phyloP scores from a whole-genome alignment of 2,797 vertebrate genomes.

The Syncerus caffer region DNA sequence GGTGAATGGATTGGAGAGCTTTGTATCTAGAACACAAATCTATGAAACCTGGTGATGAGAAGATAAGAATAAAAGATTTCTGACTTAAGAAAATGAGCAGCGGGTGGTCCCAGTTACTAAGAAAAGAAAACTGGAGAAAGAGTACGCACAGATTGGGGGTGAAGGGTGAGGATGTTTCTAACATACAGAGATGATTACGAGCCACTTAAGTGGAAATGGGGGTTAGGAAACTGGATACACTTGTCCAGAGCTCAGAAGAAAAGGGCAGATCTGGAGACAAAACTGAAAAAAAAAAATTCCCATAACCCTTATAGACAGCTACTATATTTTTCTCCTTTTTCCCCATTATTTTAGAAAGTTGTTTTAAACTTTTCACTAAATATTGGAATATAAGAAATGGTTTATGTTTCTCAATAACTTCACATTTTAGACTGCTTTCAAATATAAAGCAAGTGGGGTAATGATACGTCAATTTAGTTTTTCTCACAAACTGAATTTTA shows the following conservation, averaged over 20 bases:
- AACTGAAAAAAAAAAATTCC: not conserved
- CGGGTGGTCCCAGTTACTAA: not conserved
- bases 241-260: not conserved
- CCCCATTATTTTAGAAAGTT: not conserved
- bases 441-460: not conserved
- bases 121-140: not conserved
- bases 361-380: not conserved
- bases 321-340: not conserved
- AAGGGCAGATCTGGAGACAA: not conserved
- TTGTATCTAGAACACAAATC: not conserved
- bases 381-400: not conserved
- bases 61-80: not conserved
- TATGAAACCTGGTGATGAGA: not conserved
- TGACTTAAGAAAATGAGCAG: not conserved
- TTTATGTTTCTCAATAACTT: not conserved
- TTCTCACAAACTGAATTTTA: not conserved
- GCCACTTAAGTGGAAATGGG: not conserved
- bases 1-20: not conserved
- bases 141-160: accelerated
- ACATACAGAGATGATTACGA: not conserved
- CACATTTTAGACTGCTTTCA: not conserved
- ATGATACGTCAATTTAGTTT: not conserved
- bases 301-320: too few species aligned
- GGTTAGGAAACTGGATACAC: too few species aligned
- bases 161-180: not conserved